phyloP scores from a whole-genome alignment of 2,888 invertebrate species.

The Gymnoscelis rufifasciata region DNA sequence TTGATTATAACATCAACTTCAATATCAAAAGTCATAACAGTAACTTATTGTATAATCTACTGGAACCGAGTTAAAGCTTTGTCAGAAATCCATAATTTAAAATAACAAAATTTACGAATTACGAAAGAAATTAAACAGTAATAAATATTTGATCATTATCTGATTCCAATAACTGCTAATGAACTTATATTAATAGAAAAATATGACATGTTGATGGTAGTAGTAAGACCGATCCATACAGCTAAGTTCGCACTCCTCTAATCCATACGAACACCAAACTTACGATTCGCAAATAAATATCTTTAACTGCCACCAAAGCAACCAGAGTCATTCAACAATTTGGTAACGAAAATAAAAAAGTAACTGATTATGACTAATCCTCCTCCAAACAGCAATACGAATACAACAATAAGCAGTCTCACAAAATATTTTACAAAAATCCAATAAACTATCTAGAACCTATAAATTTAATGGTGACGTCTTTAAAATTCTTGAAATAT shows the following conservation, averaged over 20 bases:
- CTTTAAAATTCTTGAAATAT: conserved; percentile 62
- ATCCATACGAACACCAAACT: conserved; percentile 37
- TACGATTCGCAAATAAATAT: conserved; percentile 48
- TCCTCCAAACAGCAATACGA: conserved; percentile 70
- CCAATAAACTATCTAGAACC: conserved; percentile 76
- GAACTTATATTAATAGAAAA: conserved; percentile 46
- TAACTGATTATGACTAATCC: conserved; percentile 69
- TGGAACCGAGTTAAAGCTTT: conserved; percentile 80
- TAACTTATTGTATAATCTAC: conserved; percentile 78
- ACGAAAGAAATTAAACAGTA: conserved; percentile 75
- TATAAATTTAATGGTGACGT: conserved; percentile 69
- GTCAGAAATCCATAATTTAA: conserved; percentile 76
- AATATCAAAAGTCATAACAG: conserved; percentile 77
- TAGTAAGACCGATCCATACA: conserved; percentile 39
- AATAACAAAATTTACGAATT: conserved; percentile 75
- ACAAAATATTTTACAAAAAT: conserved; percentile 76
- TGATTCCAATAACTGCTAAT: conserved; percentile 57
- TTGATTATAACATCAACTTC: conserved; percentile 78
- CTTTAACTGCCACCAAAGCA: conserved; percentile 69
- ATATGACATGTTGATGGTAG: conserved; percentile 56
- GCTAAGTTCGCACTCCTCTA: conserved; percentile 29
- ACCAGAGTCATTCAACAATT: conserved; percentile 74
- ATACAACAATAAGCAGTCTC: conserved; percentile 80
- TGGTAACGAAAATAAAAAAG: conserved; percentile 76
- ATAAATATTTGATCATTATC: conserved; percentile 78